Conservation (phyloP, 2,113 vertebrate species). For the Panthera uncia region DNA sequence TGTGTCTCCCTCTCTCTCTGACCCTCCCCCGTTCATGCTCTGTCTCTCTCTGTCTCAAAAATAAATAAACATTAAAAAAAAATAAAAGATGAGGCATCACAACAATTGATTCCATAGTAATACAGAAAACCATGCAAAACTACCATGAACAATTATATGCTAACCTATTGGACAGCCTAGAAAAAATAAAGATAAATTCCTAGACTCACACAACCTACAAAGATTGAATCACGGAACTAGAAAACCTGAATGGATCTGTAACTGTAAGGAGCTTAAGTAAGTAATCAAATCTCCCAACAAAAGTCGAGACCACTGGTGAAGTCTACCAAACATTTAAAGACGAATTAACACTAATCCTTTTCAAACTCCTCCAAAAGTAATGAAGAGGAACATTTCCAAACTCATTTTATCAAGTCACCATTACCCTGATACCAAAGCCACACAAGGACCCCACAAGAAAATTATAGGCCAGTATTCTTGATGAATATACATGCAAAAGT, state of each 20-base stretch:
- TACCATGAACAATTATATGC: neutral
- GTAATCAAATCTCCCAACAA: neutral
- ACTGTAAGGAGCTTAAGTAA: neutral
- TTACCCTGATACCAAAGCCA: no score
- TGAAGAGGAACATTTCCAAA: no score
- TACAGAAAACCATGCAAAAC: neutral
- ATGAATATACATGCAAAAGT: neutral
- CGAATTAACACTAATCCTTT: no score
- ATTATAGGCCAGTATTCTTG: neutral
- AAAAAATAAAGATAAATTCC: neutral
- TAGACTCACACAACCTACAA: neutral
- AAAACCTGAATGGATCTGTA: neutral
- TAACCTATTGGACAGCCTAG: neutral
- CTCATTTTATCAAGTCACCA: no score
- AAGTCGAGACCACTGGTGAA: neutral
- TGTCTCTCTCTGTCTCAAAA: no score
- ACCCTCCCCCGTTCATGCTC: no score
- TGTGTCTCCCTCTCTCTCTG: no score
- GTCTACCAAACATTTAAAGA: neutral
- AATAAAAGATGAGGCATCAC: neutral
- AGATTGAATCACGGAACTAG: neutral
- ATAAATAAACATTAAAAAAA: no score
- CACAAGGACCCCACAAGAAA: neutral
- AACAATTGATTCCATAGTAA: neutral
- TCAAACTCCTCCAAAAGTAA: no score